Base-by-base conservation (phyloP, 2,797 vertebrate species). In the Microtus agrestis region DNA sequence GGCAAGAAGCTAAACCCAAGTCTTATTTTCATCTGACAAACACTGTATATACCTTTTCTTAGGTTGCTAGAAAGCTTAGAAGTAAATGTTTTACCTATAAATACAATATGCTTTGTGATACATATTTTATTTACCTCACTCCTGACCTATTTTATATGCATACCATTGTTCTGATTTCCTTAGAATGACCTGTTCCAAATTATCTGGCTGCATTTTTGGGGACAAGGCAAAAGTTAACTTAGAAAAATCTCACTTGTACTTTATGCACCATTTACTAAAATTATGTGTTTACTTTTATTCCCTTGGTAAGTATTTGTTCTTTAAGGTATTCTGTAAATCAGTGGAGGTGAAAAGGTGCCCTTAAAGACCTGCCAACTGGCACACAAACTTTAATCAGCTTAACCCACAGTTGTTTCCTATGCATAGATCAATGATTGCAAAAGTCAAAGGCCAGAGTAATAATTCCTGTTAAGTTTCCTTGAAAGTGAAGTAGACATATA, bases 21-120 rank as follows among this genome's bases (percentile, higher is more conserved):
- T 29, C 27, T 17, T 31, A 23, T 76, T 76, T 87, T 85, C 27
- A 88, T 74, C 29, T 85, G 65, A 67, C 77, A 85, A 69, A 31
- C 29, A 48, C 13, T 87, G 54, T 73, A 43, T 48, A 51, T 91
- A 25, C 10, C 9, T 71, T 89, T 92, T 89, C 51, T 81, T 81
- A 80, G 67, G 10, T 93, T 74, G 40, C 93, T 92, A 56, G 91
- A 67, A 92, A 84, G 56, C 87, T 84, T 87, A 84, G 40, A 85
- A 84, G 43, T 54, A 46, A 80, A 46, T 86, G 40, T 67, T 93
- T 88, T 80, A 71, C n/a, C 40, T 87, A 1, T 80, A 73, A 93
- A 19, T 81, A 31, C 15, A 43, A 15, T 86, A 59, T 46, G 31
- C 27, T 93, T 86, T 91, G 19, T 59, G 54, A 73, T 87, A 29